These are phyloP conservation scores for Lissonota sp. DNA, from an alignment of 2,888 invertebrate genomes.

Conservation along the genomic window DNA sequence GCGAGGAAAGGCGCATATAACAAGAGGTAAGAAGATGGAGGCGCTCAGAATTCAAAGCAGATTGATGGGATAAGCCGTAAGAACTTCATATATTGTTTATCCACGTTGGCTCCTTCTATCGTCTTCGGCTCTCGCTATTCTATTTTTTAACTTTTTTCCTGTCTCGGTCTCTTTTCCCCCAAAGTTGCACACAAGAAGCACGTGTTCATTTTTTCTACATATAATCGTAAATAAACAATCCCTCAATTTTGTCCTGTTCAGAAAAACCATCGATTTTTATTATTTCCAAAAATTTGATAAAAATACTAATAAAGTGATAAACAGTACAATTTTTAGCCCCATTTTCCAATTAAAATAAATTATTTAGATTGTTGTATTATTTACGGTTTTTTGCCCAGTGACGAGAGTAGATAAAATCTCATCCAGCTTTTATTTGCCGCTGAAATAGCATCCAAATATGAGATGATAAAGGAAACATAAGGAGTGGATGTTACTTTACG, in stretches of 20 bases:
- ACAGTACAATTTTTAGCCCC: too few relatives aligned
- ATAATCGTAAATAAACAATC: too few relatives aligned
- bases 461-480: constrained; percentile 59
- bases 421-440: constrained; percentile 5
- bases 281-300: too few relatives aligned
- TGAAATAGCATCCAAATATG: constrained; percentile 57
- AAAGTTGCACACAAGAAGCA: background rate
- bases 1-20: constrained; percentile 30
- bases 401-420: too few relatives aligned
- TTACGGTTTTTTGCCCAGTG: too few relatives aligned
- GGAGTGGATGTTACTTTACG: constrained; percentile 55
- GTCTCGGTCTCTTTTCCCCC: background rate
- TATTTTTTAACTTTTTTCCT: background rate
- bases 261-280: too few relatives aligned
- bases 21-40: constrained; percentile 29
- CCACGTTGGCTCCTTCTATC: constrained; percentile 30
- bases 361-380: too few relatives aligned
- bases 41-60: constrained; percentile 57
- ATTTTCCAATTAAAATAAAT: too few relatives aligned
- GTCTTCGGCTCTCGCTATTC: background rate
- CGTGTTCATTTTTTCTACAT: too few relatives aligned
- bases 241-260: too few relatives aligned
- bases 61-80: constrained; percentile 58
- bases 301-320: too few relatives aligned
- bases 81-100: constrained; percentile 40